Conservation (phyloP, 2,113 vertebrate species). For the Catagonus wagneri region DNA sequence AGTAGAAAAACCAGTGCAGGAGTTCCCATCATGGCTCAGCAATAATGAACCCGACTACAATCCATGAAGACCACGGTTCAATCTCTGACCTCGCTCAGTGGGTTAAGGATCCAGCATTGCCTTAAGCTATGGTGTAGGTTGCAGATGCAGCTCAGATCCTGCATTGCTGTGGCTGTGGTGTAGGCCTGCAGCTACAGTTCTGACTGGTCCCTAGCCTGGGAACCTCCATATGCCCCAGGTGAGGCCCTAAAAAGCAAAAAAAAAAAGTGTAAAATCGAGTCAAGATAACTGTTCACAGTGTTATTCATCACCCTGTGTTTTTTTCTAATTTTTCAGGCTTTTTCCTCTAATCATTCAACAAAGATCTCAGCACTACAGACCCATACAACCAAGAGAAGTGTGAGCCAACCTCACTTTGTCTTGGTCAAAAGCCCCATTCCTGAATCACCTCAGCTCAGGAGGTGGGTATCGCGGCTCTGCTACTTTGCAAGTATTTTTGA, state of each 20-base stretch:
- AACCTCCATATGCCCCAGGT: no score
- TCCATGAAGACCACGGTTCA: no score
- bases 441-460: not conserved
- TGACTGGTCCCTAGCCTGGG: no score
- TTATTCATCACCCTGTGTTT: not conserved
- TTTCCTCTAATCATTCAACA: not conserved
- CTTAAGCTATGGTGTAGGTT: no score
- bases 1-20: not conserved
- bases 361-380: not conserved
- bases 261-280: not conserved
- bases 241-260: no score
- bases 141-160: no score
- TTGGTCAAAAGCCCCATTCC: not conserved
- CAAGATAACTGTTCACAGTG: not conserved
- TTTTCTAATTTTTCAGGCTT: not conserved
- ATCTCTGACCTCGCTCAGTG: no score
- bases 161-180: no score
- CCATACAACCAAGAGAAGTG: accelerated
- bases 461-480: not conserved
- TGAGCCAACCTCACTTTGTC: not conserved
- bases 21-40: no score
- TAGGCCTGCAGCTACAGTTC: no score
- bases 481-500: not conserved
- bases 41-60: no score
- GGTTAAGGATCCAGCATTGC: no score